A percentile compares a stretch with the other conserved stretches of the same genome.
phyloP scores from a whole-genome alignment of 2,113 vertebrate genomes.

The Onychostruthus taczanowskii region DNA sequence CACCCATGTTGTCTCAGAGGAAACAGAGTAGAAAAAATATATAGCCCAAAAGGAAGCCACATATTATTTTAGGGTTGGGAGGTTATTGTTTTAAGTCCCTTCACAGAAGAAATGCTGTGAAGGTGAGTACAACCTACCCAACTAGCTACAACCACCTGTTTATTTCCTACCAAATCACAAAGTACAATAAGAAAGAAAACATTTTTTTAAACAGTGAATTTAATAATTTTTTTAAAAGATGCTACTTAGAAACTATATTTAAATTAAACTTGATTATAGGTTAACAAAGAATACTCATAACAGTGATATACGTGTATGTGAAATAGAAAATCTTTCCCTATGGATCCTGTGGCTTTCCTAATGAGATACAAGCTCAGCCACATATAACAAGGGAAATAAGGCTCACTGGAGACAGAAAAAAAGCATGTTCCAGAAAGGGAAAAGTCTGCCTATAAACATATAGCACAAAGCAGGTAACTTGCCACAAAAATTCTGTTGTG shows the following conservation, averaged over 20 bases:
- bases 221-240: not conserved
- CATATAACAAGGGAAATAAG: not conserved
- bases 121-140: not conserved
- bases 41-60: not conserved
- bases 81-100: not conserved
- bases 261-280: not conserved
- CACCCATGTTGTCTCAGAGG: not conserved
- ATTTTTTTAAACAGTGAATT: not conserved
- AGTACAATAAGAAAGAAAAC: not conserved
- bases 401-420: not conserved
- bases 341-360: not conserved
- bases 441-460: not conserved
- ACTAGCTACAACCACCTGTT: not conserved
- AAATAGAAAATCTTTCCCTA: not conserved
- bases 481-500: not conserved
- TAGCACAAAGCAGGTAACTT: not conserved
- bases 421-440: not conserved
- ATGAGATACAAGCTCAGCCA: not conserved
- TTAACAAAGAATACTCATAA: not conserved
- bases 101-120: not conserved
- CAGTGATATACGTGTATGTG: not conserved
- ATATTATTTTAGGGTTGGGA: not conserved
- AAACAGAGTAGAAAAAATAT: not conserved
- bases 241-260: not conserved
- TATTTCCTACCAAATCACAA: not conserved